Base-by-base conservation (phyloP, 64 coral and sea anemone species). In the Trachythela sp. region DNA sequence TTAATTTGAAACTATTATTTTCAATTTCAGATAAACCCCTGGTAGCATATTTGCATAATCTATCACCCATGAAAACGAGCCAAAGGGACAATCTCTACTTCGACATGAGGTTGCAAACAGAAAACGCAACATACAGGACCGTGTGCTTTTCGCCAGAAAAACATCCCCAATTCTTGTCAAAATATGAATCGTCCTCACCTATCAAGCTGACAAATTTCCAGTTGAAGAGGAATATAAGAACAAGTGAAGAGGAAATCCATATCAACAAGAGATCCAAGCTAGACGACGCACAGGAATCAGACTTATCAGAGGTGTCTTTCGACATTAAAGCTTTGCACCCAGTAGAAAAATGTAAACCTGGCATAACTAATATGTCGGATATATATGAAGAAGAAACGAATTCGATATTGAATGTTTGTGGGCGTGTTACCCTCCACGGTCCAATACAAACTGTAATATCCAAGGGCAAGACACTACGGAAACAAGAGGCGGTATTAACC, bases 401-500 rank as follows among this genome's bases (percentile, higher is more conserved):
- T 68, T 68, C 59, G 2, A 14, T 68, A 6, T 22, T 68, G 2
- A 68, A 68, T 68, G 59, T 68, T 22, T 68, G n/a, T n/a, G 59
- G 59, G 4, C 18, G 59, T 68, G 59, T 68, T 68, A 68, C 59
- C 30, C 5, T 91, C 84, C 84, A 51, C 40, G 90, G 84, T 77
- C 84, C 90, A 32, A 9, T 84, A 85, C 48, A 91, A 91, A 91
- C 83, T 75, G 89, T 91, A 24, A 72, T 84, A 37, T 48, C 60
- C 84, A 17, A 83, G 36, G 56, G 89, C 84, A 91, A 91, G 42
- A 41, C 83, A 14, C 38, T 75, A 51, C 43, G 32, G 32, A 89
- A 83, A 89, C 87, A 86, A 86, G 90, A 92, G 77, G 41, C 85
- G 14, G 49, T 87, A 64, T 92, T 92, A 68, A 83, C 90, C 75